A percentile compares a stretch with the other conserved stretches of the same genome.
Conservation (phyloP, 2,888 invertebrate genomes). For the Apomyelois bistriatella region DNA sequence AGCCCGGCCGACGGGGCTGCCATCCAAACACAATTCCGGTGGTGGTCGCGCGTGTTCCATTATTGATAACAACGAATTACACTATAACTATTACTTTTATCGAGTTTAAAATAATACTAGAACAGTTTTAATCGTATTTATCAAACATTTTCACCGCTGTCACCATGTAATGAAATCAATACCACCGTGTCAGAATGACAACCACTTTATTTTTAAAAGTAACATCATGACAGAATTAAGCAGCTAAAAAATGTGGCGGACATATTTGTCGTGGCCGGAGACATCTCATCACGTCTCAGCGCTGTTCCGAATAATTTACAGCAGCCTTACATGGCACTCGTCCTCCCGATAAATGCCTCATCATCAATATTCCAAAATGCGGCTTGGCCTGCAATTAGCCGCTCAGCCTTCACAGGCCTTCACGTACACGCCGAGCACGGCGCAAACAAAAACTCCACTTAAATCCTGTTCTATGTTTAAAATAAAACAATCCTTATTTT, state of each 20-base stretch:
- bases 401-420: constrained; percentile 72
- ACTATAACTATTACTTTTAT: too few species aligned
- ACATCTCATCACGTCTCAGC: constrained; percentile 75
- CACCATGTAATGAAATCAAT: too few species aligned
- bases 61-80: too few species aligned
- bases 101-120: too few species aligned
- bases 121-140: too few species aligned
- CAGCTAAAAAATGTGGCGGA: constrained; percentile 64
- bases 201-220: too few species aligned
- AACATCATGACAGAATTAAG: too few species aligned
- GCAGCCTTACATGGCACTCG: constrained; percentile 71
- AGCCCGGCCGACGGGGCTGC: too few species aligned
- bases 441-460: constrained; percentile 60
- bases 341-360: constrained; percentile 77
- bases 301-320: constrained; percentile 75
- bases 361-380: constrained; percentile 80
- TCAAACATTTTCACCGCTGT: too few species aligned
- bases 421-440: constrained; percentile 58
- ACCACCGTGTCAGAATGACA: too few species aligned
- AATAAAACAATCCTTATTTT: constrained; percentile 62
- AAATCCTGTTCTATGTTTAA: constrained; percentile 73
- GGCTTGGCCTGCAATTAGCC: constrained; percentile 74
- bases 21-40: too few species aligned
- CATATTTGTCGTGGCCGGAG: constrained; percentile 70
- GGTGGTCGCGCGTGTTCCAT: too few species aligned